phyloP scores from a whole-genome alignment of 2,888 invertebrate species.

The Caenorhabditis doughertyi region DNA sequence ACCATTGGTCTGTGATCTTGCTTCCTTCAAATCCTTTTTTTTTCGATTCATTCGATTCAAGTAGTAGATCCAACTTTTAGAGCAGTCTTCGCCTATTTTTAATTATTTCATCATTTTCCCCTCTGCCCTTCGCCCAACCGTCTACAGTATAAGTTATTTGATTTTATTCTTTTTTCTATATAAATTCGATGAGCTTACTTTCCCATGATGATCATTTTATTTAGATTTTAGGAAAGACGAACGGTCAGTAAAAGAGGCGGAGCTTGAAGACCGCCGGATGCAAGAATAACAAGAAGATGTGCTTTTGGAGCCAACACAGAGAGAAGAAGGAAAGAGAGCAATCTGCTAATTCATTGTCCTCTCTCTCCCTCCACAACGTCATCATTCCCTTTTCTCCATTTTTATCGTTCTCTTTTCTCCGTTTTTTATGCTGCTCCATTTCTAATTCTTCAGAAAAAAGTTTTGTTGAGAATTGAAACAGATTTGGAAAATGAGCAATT shows the following conservation, averaged over 20 bases:
- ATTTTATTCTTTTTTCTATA: neutral
- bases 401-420: neutral
- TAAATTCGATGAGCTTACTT: neutral
- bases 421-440: neutral
- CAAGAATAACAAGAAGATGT: slow-evolving; percentile 19
- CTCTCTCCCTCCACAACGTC: neutral
- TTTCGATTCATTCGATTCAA: neutral
- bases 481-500: too few species aligned
- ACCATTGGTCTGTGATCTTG: slow-evolving; percentile 52
- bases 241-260: slow-evolving; percentile 33
- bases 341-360: slow-evolving; percentile 63
- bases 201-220: neutral
- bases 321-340: slow-evolving; percentile 14
- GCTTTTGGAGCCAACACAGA: neutral
- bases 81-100: too few species aligned
- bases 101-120: too few species aligned
- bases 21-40: neutral
- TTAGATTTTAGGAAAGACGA: neutral
- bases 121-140: too few species aligned
- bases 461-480: too few species aligned
- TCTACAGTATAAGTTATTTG: too few species aligned
- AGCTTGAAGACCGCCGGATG: too few species aligned
- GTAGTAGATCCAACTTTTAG: too few species aligned
- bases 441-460: neutral
- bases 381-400: neutral